These are phyloP conservation scores for Archaeoteleia sp. DNA, from an alignment of 2,888 invertebrate genomes.

Conservation along the genomic window DNA sequence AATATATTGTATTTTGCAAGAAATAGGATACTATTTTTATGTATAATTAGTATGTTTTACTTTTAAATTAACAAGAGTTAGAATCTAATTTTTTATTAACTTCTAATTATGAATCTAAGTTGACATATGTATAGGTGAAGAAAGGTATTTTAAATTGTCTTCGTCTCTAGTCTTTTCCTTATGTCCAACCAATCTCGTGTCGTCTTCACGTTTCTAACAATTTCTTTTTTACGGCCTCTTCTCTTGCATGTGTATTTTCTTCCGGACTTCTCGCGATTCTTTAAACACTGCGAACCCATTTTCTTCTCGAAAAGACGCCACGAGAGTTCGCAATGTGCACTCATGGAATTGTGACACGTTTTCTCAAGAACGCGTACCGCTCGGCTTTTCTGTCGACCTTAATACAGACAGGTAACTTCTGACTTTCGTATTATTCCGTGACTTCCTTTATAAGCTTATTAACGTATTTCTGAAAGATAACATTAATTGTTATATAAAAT, in stretches of 20 bases:
- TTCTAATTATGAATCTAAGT: no score
- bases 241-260: conserved; percentile 10
- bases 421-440: neutral
- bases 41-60: no score
- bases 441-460: conserved; percentile 16
- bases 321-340: conserved; percentile 29
- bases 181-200: conserved; percentile 24
- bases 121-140: no score
- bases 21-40: no score
- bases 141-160: no score
- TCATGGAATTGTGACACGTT: conserved; percentile 31
- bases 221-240: no score
- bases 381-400: conserved; percentile 37
- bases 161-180: no score
- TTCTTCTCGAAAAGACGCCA: conserved; percentile 29
- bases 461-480: conserved; percentile 25
- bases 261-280: conserved; percentile 10
- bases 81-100: no score
- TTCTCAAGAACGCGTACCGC: conserved; percentile 34
- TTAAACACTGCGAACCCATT: conserved; percentile 33
- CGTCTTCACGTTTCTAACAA: conserved; percentile 16
- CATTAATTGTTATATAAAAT: no score
- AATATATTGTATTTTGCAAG: no score
- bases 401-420: conserved; percentile 14
- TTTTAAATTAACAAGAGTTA: no score